A percentile compares a stretch with the other conserved stretches of the same genome.
phyloP scores from a whole-genome alignment of 2,888 invertebrate genomes.

The Drosophila vallismaia region DNA sequence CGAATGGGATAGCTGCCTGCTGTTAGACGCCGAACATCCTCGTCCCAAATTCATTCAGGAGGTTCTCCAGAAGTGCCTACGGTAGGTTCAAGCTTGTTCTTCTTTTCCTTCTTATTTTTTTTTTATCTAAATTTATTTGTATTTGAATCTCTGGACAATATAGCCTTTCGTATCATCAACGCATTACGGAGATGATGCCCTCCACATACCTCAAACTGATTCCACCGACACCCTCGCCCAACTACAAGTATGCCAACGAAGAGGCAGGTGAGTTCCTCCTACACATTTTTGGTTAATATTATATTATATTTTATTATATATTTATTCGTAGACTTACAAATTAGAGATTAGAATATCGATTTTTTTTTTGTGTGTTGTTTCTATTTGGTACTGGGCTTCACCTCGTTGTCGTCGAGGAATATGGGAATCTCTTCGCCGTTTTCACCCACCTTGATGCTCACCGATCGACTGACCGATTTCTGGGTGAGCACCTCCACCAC shows the following conservation, averaged over 20 bases:
- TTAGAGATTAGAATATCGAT: not conserved
- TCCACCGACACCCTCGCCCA: conserved; percentile 93
- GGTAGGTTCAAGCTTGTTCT: conserved; percentile 85
- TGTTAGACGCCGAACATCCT: conserved; percentile 93
- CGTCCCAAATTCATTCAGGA: conserved; percentile 97
- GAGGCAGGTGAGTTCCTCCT: conserved; percentile 90
- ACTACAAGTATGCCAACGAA: conserved; percentile 95
- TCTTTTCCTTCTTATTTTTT: too few species aligned
- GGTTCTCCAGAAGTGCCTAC: conserved; percentile 94
- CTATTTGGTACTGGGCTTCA: conserved; percentile 44
- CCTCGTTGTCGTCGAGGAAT: conserved; percentile 77
- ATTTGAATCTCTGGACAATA: not conserved
- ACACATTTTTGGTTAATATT: not conserved
- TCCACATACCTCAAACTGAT: conserved; percentile 92
- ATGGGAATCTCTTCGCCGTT: conserved; percentile 81
- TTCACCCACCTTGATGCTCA: conserved; percentile 85
- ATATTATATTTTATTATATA: not conserved
- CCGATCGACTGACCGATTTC: conserved; percentile 85
- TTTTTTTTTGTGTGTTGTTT: not conserved
- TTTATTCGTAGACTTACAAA: conserved; percentile 16
- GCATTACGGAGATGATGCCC: conserved; percentile 96
- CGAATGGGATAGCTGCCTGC: conserved; percentile 95
- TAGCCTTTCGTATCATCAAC: conserved; percentile 96
- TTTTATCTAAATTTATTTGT: too few species aligned
- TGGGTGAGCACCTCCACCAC: conserved; percentile 81